Evolutionary conservation across 2,797 vertebrate genomes (phyloP).

Genomic region (Sebastes reedi): DNA sequence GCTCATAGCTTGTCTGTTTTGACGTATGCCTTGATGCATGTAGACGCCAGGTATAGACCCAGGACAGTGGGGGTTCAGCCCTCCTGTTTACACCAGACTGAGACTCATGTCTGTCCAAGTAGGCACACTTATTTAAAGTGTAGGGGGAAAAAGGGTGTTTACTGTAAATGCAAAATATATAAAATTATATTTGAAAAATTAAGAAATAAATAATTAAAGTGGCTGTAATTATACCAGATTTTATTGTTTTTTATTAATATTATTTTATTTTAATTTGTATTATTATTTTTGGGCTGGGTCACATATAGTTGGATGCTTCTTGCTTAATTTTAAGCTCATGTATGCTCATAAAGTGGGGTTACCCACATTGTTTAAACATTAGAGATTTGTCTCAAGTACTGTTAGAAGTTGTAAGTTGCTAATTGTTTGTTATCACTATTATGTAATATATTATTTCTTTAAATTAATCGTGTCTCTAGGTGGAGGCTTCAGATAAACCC

Average conservation of each 20-base stretch:
- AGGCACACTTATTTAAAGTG: conserved; percentile 2
- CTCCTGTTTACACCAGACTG: conserved; percentile 44
- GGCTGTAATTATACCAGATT: background rate
- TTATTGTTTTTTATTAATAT: too few species aligned
- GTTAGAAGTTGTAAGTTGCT: background rate
- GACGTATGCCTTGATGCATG: conserved; percentile 50
- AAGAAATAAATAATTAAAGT: background rate
- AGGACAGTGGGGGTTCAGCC: conserved; percentile 48
- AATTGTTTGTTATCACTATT: too few species aligned
- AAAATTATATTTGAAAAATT: background rate
- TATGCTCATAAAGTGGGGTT: background rate
- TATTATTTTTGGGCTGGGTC: background rate
- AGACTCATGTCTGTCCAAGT: conserved; percentile 27
- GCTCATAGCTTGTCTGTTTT: conserved; percentile 62
- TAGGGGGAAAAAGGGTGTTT: background rate
- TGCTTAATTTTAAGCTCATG: background rate
- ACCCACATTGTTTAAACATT: background rate
- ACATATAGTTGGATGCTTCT: background rate
- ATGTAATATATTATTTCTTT: background rate
- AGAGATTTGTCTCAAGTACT: background rate
- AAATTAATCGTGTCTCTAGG: too few species aligned
- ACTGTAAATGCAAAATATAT: background rate
- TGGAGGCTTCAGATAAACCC: too few species aligned
- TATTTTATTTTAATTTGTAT: too few species aligned
- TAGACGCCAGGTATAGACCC: conserved; percentile 56